Conservation (phyloP, 2,888 invertebrate species). For the Latrodectus hesperus region DNA sequence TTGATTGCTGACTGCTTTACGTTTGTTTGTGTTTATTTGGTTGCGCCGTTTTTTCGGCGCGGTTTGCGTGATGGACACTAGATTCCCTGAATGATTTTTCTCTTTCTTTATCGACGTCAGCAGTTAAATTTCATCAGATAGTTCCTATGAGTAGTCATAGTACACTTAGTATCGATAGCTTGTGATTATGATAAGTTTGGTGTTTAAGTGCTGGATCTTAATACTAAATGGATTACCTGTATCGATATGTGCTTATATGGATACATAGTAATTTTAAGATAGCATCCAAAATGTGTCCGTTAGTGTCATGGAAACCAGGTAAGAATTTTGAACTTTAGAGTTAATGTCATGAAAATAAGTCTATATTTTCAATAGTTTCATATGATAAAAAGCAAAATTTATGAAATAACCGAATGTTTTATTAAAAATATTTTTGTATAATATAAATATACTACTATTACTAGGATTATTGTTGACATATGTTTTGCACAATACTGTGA, state of each 20-base stretch:
- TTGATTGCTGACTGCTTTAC: background rate
- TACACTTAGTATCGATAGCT: too few relatives aligned
- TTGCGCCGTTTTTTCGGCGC: background rate
- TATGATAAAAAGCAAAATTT: too few relatives aligned
- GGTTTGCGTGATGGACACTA: background rate
- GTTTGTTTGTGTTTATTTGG: slow-evolving; percentile 1
- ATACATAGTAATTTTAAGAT: background rate
- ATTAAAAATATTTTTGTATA: too few relatives aligned
- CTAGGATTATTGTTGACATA: too few relatives aligned
- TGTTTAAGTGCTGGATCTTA: background rate
- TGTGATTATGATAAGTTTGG: background rate
- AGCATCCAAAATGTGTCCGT: background rate
- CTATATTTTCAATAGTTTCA: too few relatives aligned
- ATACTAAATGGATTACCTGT: background rate
- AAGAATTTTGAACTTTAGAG: background rate
- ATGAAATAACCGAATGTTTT: too few relatives aligned
- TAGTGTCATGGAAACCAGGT: background rate
- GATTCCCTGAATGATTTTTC: slow-evolving; percentile 15
- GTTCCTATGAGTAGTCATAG: too few relatives aligned
- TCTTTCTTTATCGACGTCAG: background rate
- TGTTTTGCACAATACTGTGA: too few relatives aligned
- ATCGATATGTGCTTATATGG: slow-evolving; percentile 1
- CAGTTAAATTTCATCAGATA: too few relatives aligned
- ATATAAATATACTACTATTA: too few relatives aligned
- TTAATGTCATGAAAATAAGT: too few relatives aligned